Evolutionary conservation across 2,888 invertebrate genomes (phyloP).

Genomic region (Calliphora vomitoria): DNA sequence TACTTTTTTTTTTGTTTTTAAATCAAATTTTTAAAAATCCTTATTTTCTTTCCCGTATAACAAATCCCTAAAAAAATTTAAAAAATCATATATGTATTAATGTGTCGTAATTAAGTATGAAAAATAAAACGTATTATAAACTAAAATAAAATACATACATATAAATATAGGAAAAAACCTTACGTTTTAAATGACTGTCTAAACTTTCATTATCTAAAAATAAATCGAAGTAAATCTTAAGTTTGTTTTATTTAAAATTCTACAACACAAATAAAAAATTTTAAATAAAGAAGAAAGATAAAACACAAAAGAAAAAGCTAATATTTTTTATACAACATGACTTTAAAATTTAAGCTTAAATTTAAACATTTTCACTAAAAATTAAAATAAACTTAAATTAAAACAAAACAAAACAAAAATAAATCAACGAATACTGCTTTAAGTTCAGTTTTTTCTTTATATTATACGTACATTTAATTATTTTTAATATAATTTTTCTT

Average conservation of each 20-base stretch:
- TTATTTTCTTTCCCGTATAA: not conserved
- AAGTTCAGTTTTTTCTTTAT: conserved; percentile 37
- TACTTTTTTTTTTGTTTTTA: too few relatives aligned
- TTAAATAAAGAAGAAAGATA: conserved; percentile 13
- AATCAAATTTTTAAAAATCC: too few relatives aligned
- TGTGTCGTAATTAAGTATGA: conserved; percentile 11
- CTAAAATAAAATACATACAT: not conserved
- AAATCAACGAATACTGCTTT: conserved; percentile 71
- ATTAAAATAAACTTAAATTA: not conserved
- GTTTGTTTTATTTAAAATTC: conserved; percentile 34
- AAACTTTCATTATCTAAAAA: conserved; percentile 30
- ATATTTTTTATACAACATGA: conserved; percentile 63
- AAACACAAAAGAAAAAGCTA: conserved; percentile 24
- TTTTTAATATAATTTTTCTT: conserved; percentile 34
- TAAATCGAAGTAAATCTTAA: conserved; percentile 54
- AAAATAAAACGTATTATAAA: not conserved
- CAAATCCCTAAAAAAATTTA: not conserved
- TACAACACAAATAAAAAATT: conserved; percentile 9
- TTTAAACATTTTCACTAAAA: conserved; percentile 43
- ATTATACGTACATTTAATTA: conserved; percentile 23
- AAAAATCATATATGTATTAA: conserved; percentile 25
- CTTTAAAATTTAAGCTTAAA: conserved; percentile 57
- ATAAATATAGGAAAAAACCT: not conserved
- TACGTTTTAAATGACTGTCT: conserved; percentile 13
- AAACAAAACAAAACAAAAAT: conserved; percentile 31